Conservation (phyloP, 2,113 vertebrate species). For the Pseudorectes ferrugineus region DNA sequence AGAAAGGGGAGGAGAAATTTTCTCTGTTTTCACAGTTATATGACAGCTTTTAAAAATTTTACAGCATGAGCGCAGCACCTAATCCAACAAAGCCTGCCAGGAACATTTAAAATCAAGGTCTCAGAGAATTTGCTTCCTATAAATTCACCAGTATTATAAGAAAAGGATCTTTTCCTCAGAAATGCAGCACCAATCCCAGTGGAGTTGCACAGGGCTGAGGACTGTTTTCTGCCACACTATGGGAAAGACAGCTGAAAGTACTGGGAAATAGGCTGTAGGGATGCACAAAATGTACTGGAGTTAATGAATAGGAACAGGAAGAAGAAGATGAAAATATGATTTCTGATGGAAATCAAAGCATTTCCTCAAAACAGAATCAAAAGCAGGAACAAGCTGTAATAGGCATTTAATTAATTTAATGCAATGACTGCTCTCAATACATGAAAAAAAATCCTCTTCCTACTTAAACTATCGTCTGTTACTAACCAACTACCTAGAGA, state of each 20-base stretch:
- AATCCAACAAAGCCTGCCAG: constrained; percentile 24
- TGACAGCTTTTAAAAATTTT: constrained; percentile 17
- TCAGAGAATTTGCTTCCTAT: not conserved
- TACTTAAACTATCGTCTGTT: not conserved
- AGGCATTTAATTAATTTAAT: not conserved
- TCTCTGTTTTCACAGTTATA: not conserved
- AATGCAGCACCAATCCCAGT: not conserved
- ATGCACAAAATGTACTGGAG: not conserved
- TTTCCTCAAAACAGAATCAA: not conserved
- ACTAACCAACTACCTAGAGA: not conserved
- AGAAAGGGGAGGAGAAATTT: not conserved
- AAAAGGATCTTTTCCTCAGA: not conserved
- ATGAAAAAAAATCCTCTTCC: not conserved
- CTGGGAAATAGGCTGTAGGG: not conserved
- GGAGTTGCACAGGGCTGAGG: not conserved
- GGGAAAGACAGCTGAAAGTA: not conserved
- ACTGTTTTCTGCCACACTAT: not conserved
- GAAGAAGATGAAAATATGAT: not conserved
- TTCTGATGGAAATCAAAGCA: not conserved
- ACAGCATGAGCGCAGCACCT: not conserved
- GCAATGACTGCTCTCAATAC: not conserved
- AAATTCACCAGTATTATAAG: not conserved
- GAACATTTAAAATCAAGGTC: not conserved
- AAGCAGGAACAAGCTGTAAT: not conserved
- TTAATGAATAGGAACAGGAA: not conserved